Percentiles rank a stretch among this genome's conserved stretches.
Evolutionary conservation across 2,888 invertebrate genomes (phyloP).

Genomic region (Helleia helle): DNA sequence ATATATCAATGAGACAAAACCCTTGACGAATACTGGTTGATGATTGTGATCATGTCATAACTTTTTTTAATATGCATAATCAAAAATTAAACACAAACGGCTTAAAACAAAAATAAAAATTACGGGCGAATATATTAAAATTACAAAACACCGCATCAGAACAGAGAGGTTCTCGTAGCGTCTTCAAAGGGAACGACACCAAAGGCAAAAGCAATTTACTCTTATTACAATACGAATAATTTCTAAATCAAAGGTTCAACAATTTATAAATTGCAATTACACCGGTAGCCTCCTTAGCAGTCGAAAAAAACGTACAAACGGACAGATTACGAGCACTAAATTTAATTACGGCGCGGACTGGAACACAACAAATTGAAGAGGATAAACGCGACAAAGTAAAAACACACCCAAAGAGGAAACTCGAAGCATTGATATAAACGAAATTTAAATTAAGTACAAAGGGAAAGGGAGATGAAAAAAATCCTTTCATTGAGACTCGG

Average conservation of each 20-base stretch:
- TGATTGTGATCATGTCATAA: too few species aligned
- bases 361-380: constrained; percentile 72
- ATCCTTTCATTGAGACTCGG: constrained; percentile 72
- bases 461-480: constrained; percentile 71
- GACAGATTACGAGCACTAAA: constrained; percentile 71
- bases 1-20: too few species aligned
- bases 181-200: constrained; percentile 22
- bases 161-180: constrained; percentile 12
- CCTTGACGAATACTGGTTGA: too few species aligned
- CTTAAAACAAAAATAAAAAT: neutral
- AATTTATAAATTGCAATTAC: constrained; percentile 70
- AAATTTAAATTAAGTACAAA: constrained; percentile 75
- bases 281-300: constrained; percentile 40
- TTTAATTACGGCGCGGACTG: constrained; percentile 70
- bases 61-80: too few species aligned
- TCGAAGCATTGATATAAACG: constrained; percentile 74
- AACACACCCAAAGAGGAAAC: constrained; percentile 71
- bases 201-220: constrained; percentile 45
- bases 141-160: constrained; percentile 16
- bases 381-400: constrained; percentile 74
- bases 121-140: constrained; percentile 10
- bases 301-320: constrained; percentile 46
- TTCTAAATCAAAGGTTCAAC: constrained; percentile 57
- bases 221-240: constrained; percentile 41
- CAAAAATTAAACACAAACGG: neutral